Base-by-base conservation (phyloP, 1,140 invertebrate species). In the Nymphalis io region DNA sequence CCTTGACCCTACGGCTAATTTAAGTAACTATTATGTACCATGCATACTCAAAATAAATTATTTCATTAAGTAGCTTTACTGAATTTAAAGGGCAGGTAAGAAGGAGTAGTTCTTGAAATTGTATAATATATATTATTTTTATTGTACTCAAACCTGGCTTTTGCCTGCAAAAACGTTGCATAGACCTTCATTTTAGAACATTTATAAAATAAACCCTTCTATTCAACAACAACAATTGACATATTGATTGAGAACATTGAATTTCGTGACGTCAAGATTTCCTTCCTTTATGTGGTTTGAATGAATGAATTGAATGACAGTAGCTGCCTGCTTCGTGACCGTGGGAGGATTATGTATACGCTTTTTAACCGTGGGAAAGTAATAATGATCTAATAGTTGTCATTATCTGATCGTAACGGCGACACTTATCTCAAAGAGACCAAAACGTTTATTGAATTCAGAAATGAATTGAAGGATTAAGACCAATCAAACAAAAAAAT, bases 301-400 rank as follows among this genome's bases (percentile, higher is more conserved):
- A 53, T 76, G 74, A 73, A 76, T 73, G 67, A 64, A 77, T 60
- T 72, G 72, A 61, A 75, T 58, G 60, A 63, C 57, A 70, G 57
- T 55, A 62, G 57, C 55, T 63, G 67, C 58, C 57, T 18, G 63
- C 61, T 60, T 27, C 48, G 48, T 71, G 69, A 60, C 73, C 74
- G 73, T 78, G 75, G 75, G 80, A 80, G 65, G 72, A 20, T 60
- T 16, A 18, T 46, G 15, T 13, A 16, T 58, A 71, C 73, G 51
- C 67, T 60, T 63, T 74, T 71, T 70, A 51, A 70, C 74, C 80
- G 80, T 82, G 80, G 74, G 80, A 82, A 78, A 23, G 16, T 73
- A 55, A 21, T 20, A 72, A 51, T 8, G 48, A 51, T 18, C 20
- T 20, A 51, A 51, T 51, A 46, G 38, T 48, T 59, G 40, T 38